A percentile compares a stretch with the other conserved stretches of the same genome.
These are phyloP conservation scores for Perizoma flavofasciatum DNA, from an alignment of 2,888 invertebrate species.

Conservation along the genomic window DNA sequence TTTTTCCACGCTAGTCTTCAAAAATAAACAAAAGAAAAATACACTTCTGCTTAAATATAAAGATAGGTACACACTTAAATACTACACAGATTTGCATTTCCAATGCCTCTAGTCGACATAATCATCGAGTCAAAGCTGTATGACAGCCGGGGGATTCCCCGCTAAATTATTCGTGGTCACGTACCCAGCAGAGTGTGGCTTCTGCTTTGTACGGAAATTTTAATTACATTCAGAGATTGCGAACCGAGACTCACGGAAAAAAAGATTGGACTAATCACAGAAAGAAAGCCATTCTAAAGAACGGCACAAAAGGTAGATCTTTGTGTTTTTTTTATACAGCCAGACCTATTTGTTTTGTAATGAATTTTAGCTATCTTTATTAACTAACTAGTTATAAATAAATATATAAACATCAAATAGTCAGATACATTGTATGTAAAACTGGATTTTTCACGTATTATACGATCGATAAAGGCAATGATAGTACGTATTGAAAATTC, in stretches of 20 bases:
- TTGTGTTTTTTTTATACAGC: conserved; percentile 6
- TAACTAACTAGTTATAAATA: no score
- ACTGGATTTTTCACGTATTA: no score
- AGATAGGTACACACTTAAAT: no score
- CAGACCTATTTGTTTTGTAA: conserved; percentile 2
- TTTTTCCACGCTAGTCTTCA: no score
- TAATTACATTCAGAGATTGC: conserved; percentile 59
- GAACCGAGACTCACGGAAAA: conserved; percentile 18
- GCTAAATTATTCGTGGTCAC: conserved; percentile 78
- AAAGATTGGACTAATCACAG: conserved; percentile 42
- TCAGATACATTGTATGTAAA: no score
- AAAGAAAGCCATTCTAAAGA: conserved; percentile 34
- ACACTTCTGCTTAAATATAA: no score
- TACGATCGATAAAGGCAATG: no score
- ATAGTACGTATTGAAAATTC: no score
- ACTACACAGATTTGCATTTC: conserved; percentile 55
- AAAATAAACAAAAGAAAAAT: no score
- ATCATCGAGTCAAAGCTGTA: conserved; percentile 63
- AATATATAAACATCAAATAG: no score
- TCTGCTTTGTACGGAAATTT: conserved; percentile 75
- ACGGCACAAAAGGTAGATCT: not conserved
- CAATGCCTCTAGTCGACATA: conserved; percentile 49
- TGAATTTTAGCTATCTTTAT: no score
- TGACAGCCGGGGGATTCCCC: conserved; percentile 68
- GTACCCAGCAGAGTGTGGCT: conserved; percentile 62